These are phyloP conservation scores for Catocala sponsa DNA, from an alignment of 2,888 invertebrate species.

Conservation along the genomic window DNA sequence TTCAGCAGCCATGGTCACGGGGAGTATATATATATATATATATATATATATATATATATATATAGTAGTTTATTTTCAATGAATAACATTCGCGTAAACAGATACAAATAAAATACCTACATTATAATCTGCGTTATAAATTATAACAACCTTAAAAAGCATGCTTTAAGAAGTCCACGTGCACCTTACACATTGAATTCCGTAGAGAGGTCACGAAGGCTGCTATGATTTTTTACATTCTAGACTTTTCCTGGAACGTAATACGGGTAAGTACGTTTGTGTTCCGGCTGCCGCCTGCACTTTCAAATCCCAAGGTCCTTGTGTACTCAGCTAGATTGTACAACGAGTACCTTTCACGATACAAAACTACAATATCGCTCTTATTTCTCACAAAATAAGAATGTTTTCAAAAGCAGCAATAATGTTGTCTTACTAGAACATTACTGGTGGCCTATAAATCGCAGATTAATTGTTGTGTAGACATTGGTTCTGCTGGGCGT, in stretches of 20 bases:
- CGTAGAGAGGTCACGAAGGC: slow-evolving; percentile 29
- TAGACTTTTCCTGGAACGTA: slow-evolving; percentile 63
- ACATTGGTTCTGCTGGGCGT: slow-evolving; percentile 58
- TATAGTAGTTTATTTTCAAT: too few relatives aligned
- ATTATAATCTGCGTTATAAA: too few relatives aligned
- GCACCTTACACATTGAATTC: background rate
- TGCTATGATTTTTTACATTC: slow-evolving; percentile 38
- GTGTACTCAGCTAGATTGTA: slow-evolving; percentile 56
- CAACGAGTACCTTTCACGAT: slow-evolving; percentile 21
- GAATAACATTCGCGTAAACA: too few relatives aligned
- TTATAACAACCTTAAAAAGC: too few relatives aligned
- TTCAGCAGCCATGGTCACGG: too few relatives aligned
- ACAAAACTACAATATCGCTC: slow-evolving; percentile 40
- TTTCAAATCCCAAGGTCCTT: slow-evolving; percentile 80
- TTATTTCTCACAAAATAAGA: slow-evolving; percentile 33
- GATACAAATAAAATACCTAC: too few relatives aligned
- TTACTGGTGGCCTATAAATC: slow-evolving; percentile 56
- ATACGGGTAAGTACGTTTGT: slow-evolving; percentile 50
- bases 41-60: too few relatives aligned
- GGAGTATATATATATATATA: too few relatives aligned
- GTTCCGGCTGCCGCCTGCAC: slow-evolving; percentile 76
- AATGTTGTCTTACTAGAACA: slow-evolving; percentile 18
- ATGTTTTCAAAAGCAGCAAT: slow-evolving; percentile 24
- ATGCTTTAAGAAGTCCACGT: background rate
- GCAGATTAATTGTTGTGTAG: slow-evolving; percentile 65